Evolutionary conservation across 23 tunicate genomes (phyloP), one percentile per base, ranked within the genome.

Genomic region (Phallusia fumigata): DNA sequence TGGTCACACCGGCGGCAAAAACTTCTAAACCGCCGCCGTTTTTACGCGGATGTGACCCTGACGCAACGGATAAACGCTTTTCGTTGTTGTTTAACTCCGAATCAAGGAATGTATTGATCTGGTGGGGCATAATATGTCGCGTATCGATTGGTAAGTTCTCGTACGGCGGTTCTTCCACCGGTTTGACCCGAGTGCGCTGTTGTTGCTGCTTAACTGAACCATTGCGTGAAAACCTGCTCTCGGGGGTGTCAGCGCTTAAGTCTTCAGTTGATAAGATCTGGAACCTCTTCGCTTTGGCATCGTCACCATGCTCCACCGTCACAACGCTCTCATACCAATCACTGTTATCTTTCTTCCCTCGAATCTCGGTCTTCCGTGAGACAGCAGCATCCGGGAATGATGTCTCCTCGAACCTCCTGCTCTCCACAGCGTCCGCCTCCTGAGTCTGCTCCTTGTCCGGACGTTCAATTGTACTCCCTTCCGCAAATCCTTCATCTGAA

Each of bases 401-500:
- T 6, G 69, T 58, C 69, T 58, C 69, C 69, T 58, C 69, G 13
- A 58, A 58, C 69, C 69, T 58, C 69, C 69, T 58, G 33, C 44
- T 74, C 45, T 74, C 78, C 22, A 15, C 35, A 74, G 16, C 78
- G 0, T 30, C 83, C 73, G 72, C 12, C 31, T 80, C 83, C 64
- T 28, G 51, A 35, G 52, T 34, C 5, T 31, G 24, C 22, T 81
- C 86, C 52, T 75, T 82, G 21, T 87, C 91, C 31, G 91, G 35
- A 2, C 91, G 64, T 58, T 87, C 91, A 16, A 87, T 87, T 35
- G 91, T 87, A 45, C 91, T 87, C n/a, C 91, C 82, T 47, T 87
- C 91, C n/a, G 91, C 91, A 32, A 81, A 87, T 30, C 91, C 91
- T 81, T 87, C 91, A 76, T 87, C 91, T 19, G 91, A 87, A 19